A percentile compares a stretch with the other conserved stretches of the same genome.
These are phyloP conservation scores for Cirrhinus mrigala DNA, from an alignment of 2,797 vertebrate genomes.

Conservation along the genomic window DNA sequence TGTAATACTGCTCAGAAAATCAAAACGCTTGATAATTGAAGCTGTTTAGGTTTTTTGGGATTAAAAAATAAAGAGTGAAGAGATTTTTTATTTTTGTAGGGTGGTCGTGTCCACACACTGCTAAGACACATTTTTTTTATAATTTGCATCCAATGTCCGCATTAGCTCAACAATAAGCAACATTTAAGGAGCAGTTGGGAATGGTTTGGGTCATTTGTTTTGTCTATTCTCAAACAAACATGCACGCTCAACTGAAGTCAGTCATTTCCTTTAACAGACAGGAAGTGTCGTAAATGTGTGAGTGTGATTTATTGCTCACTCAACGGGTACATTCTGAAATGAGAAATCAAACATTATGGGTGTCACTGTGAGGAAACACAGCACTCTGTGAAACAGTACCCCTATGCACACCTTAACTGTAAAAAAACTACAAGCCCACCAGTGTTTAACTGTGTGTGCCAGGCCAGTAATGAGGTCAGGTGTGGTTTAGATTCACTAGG, in stretches of 20 bases:
- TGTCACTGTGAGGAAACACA: constrained; percentile 18
- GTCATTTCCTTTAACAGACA: constrained; percentile 64
- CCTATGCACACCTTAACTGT: constrained; percentile 25
- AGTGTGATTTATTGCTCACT: constrained; percentile 57
- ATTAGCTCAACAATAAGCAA: not conserved
- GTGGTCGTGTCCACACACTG: too few relatives aligned
- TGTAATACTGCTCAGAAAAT: too few relatives aligned
- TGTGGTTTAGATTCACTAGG: not conserved
- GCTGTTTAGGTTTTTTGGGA: too few relatives aligned
- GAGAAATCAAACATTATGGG: constrained; percentile 27
- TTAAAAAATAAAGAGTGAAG: too few relatives aligned
- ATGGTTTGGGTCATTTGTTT: not conserved
- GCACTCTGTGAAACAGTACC: constrained; percentile 19
- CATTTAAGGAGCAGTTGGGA: not conserved
- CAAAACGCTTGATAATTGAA: too few relatives aligned
- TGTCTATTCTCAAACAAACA: constrained; percentile 14
- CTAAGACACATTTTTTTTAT: too few relatives aligned
- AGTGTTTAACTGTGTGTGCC: constrained; percentile 19
- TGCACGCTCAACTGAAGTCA: constrained; percentile 39
- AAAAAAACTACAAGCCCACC: constrained; percentile 23
- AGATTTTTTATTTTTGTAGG: too few relatives aligned
- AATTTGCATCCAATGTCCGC: too few relatives aligned
- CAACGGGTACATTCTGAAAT: constrained; percentile 49
- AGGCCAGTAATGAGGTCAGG: constrained; percentile 29
- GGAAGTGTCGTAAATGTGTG: constrained; percentile 60